A percentile compares a stretch with the other conserved stretches of the same genome.
phyloP scores from a whole-genome alignment of 1,140 invertebrate genomes.

The Carcinoscorpius rotundicauda region DNA sequence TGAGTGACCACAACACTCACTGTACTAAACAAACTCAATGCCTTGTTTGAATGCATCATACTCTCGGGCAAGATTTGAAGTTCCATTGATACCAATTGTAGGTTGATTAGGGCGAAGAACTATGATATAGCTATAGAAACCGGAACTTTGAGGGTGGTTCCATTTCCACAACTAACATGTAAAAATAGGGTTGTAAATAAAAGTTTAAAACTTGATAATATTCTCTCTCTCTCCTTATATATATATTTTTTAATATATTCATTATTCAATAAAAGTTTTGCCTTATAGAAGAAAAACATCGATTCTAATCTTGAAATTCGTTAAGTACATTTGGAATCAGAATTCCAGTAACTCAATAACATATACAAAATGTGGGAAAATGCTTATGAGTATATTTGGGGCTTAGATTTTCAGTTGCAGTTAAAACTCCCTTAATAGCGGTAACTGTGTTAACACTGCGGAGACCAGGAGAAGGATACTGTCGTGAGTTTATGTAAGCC shows the following conservation, averaged over 20 bases:
- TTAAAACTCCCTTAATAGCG: not conserved
- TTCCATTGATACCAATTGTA: conserved; percentile 67
- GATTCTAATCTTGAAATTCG: too few species aligned
- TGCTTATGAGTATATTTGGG: too few species aligned
- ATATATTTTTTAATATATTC: too few species aligned
- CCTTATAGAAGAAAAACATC: too few species aligned
- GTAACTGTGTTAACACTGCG: conserved; percentile 36
- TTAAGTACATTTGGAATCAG: too few species aligned
- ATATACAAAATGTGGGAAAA: too few species aligned
- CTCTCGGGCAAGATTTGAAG: conserved; percentile 61
- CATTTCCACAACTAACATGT: conserved; percentile 48
- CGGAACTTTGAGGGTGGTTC: conserved; percentile 53
- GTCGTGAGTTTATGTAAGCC: conserved; percentile 73
- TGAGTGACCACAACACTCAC: conserved; percentile 44
- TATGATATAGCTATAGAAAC: conserved; percentile 69
- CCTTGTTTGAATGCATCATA: conserved; percentile 73
- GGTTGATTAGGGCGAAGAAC: conserved; percentile 73
- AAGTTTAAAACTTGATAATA: not conserved
- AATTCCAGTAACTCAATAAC: too few species aligned
- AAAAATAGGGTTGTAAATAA: conserved; percentile 3
- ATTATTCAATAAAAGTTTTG: too few species aligned
- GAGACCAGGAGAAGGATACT: conserved; percentile 78
- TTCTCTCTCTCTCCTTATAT: too few species aligned
- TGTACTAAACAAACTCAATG: conserved; percentile 72
- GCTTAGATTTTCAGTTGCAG: too few species aligned